Conservation (phyloP, 2,888 invertebrate species). For the Pilophorus perplexus region DNA sequence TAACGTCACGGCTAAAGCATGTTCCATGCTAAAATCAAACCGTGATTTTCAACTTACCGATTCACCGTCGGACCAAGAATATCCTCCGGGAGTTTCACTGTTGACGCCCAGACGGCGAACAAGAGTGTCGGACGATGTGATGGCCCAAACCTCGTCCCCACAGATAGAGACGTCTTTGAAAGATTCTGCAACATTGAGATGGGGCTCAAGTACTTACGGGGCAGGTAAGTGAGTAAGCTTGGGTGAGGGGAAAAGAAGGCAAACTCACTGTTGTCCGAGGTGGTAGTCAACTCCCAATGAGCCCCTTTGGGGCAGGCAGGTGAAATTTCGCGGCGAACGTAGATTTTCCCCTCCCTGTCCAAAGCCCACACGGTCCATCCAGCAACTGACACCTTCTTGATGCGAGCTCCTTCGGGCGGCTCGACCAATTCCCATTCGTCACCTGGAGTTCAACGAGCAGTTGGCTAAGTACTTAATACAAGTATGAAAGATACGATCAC, state of each 20-base stretch:
- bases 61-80: constrained; percentile 74
- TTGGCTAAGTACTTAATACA: background rate
- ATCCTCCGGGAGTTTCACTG: constrained; percentile 67
- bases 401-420: constrained; percentile 62
- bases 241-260: no score
- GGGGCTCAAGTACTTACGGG: no score
- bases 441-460: no score
- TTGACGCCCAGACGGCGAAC: constrained; percentile 74
- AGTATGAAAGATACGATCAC: no score
- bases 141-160: constrained; percentile 70
- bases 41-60: no score
- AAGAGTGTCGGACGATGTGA: constrained; percentile 67
- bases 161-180: constrained; percentile 66
- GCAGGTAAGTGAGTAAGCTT: no score
- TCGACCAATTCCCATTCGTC: constrained; percentile 79
- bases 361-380: constrained; percentile 75
- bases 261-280: constrained; percentile 48
- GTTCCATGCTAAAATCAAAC: no score
- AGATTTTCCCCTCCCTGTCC: constrained; percentile 68
- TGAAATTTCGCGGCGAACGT: constrained; percentile 75
- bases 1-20: no score
- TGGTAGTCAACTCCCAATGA: constrained; percentile 71
- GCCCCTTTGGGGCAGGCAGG: constrained; percentile 76
- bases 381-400: constrained; percentile 74
- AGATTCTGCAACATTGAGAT: constrained; percentile 30